These are phyloP conservation scores for Acanthopleura granulata DNA, from an alignment of 2,888 invertebrate genomes.

Conservation along the genomic window DNA sequence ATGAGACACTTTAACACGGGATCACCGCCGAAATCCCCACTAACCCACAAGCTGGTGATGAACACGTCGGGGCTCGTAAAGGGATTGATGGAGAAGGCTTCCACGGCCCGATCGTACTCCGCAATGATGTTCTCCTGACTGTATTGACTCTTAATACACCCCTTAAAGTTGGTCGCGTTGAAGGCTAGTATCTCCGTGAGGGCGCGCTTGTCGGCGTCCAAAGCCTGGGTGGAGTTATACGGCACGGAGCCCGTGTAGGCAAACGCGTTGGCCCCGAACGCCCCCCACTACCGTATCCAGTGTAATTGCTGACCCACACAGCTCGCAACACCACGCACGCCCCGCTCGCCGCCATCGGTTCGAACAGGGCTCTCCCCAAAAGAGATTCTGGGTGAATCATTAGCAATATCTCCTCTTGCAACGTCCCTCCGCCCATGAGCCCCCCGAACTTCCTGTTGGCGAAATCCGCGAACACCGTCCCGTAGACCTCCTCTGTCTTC, in stretches of 20 bases:
- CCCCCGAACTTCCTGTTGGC: background rate
- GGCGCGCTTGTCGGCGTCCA: background rate
- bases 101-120: background rate
- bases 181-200: background rate
- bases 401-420: background rate
- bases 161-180: background rate
- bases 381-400: background rate
- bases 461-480: constrained; percentile 1
- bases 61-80: background rate
- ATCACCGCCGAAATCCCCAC: background rate
- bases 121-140: background rate
- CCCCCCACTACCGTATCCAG: background rate
- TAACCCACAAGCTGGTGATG: background rate
- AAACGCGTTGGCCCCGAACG: background rate
- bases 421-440: background rate
- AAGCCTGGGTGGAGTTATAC: background rate
- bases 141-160: background rate
- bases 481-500: background rate
- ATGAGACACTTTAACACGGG: background rate
- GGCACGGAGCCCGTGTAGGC: background rate
- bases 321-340: background rate
- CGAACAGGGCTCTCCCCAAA: background rate
- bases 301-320: background rate
- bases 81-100: background rate
- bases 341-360: background rate